Evolutionary conservation across 2,797 vertebrate genomes (phyloP).

Genomic region (Trematomus bernacchii): DNA sequence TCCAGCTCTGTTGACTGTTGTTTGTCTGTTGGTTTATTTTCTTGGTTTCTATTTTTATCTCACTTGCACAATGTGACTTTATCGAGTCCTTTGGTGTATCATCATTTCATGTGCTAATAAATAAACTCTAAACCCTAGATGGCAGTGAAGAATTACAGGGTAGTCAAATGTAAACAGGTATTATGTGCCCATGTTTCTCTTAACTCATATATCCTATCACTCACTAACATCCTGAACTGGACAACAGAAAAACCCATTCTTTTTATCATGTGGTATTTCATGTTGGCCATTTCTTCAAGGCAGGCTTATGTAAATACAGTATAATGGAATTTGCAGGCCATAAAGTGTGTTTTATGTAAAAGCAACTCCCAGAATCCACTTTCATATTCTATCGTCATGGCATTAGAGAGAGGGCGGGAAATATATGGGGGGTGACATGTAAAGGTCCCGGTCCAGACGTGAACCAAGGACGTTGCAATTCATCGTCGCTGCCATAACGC

Average conservation of each 20-base stretch:
- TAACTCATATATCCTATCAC: neutral
- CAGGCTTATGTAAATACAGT: too few species aligned
- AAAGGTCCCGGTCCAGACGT: neutral
- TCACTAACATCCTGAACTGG: neutral
- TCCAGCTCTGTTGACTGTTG: constrained; percentile 38
- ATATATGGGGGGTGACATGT: neutral
- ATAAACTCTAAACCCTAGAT: constrained; percentile 48
- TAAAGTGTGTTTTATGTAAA: neutral
- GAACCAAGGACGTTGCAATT: constrained; percentile 1
- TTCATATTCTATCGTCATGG: neutral
- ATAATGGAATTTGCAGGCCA: neutral
- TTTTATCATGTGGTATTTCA: constrained; percentile 2
- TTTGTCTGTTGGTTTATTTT: constrained; percentile 39
- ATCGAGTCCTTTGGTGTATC: constrained; percentile 24
- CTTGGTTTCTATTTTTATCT: constrained; percentile 39
- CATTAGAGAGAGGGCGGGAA: neutral
- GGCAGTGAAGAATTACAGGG: constrained; percentile 24
- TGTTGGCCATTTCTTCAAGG: neutral
- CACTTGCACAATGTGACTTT: constrained; percentile 44
- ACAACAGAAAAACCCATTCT: neutral
- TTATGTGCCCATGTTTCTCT: neutral
- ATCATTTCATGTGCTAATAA: constrained; percentile 51
- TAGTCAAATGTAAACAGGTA: constrained; percentile 11
- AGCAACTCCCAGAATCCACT: neutral
- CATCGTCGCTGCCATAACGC: constrained; percentile 3